Base-by-base conservation (phyloP, 1,140 invertebrate species). In the Drosophila nebulosa region DNA sequence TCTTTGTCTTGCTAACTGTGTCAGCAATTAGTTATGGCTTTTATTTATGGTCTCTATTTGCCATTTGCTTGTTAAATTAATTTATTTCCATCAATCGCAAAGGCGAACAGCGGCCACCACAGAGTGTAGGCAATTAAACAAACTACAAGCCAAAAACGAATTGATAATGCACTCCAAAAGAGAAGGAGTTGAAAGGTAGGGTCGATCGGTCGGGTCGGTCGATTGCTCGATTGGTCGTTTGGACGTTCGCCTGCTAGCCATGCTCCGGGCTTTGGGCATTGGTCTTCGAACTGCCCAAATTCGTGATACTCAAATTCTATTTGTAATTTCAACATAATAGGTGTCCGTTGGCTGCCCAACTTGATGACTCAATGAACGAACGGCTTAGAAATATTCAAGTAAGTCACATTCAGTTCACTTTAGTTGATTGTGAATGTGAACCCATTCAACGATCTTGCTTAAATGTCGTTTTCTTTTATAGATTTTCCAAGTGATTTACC, bases 41-140 rank as follows among this genome's bases (percentile, higher is more conserved):
- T 86, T 86, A 86, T 86, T 86, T 86, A 86, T 86, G 78, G 67
- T 51, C 65, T 59, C 81, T 67, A 86, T 80, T 80, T 74, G 66
- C 76, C 50, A 80, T 86, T 86, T 72, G 78, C 76, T 77, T 86
- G 78, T 78, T 86, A 70, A 85, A 80, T 85, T 86, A 86, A 86
- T 74, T 68, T 53, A 63, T 52, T 50, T 61, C 30, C 14, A 6
- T 55, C 42, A 16, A 36, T 55, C 27, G 52, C n/a, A n/a, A 55
- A 18, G 52, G 52, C 39, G 27, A 14, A 10, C 35, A 36, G 10
- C 36, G 4, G n/a, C 12, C 12, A 14, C 14, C 12, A 39, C 14
- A 39, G n/a, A 39, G 36, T 39, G 36, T 16, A 39, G 12, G 39
- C 57, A 58, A 61, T 66, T 57, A 51, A 18, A 27, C 46, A 35